Conservation (phyloP, 2,113 vertebrate genomes). For the Fregata magnificens region DNA sequence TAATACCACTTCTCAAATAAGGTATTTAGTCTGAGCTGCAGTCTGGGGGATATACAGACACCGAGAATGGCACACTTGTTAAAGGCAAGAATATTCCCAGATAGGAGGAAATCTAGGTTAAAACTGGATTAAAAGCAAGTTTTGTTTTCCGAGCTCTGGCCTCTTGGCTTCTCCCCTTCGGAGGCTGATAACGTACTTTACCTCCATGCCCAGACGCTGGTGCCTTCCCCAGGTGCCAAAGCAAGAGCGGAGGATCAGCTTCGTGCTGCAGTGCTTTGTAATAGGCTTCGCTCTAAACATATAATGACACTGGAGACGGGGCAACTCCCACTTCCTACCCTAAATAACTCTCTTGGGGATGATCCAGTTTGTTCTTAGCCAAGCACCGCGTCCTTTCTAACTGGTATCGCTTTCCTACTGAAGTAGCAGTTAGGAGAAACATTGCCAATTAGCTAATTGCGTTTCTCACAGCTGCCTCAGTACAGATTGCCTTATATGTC, state of each 20-base stretch:
- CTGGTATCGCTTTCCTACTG: background rate
- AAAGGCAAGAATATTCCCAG: background rate
- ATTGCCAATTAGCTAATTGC: slow-evolving; percentile 50
- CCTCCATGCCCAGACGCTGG: background rate
- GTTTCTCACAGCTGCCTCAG: slow-evolving; percentile 16
- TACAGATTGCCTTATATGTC: slow-evolving; percentile 52
- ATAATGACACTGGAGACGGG: background rate
- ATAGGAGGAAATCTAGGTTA: background rate
- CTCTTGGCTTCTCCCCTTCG: background rate
- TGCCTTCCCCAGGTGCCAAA: background rate
- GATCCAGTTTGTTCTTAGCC: background rate
- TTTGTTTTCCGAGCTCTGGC: background rate
- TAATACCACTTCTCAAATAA: background rate
- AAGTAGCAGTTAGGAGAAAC: slow-evolving; percentile 17
- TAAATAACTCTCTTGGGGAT: background rate
- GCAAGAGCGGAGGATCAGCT: background rate
- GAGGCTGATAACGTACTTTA: background rate
- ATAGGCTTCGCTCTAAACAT: background rate
- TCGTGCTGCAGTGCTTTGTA: background rate
- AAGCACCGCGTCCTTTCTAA: background rate
- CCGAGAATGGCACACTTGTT: background rate
- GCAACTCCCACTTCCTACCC: slow-evolving; percentile 20
- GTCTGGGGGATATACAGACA: background rate
- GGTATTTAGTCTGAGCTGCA: background rate
- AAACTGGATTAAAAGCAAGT: background rate